A percentile compares a stretch with the other conserved stretches of the same genome.
Conservation (phyloP, 1,140 invertebrate species). For the Acromyrmex charruanus region DNA sequence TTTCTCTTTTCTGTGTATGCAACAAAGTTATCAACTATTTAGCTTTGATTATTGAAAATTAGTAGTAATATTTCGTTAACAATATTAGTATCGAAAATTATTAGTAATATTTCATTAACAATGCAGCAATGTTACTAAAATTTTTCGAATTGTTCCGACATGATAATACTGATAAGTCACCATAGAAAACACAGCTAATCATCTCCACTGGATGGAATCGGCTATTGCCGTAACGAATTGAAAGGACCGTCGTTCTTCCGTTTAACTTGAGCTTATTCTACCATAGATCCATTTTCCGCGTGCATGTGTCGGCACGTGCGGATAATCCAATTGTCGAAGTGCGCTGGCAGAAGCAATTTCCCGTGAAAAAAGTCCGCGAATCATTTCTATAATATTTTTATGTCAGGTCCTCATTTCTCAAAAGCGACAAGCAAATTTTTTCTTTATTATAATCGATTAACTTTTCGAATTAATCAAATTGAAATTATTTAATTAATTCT, state of each 20-base stretch:
- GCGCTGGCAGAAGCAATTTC: not conserved
- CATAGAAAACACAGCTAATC: not conserved
- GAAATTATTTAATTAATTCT: not conserved
- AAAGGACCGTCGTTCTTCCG: slow-evolving; percentile 20
- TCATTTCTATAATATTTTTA: not conserved
- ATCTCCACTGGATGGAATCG: slow-evolving; percentile 13
- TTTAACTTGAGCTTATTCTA: slow-evolving; percentile 37
- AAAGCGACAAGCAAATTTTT: not conserved
- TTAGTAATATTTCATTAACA: not conserved
- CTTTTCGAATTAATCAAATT: not conserved
- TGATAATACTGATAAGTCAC: slow-evolving; percentile 5
- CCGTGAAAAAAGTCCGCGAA: slow-evolving; percentile 2
- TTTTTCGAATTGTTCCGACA: not conserved
- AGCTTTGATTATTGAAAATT: not conserved
- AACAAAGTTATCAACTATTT: not conserved
- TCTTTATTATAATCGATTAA: not conserved
- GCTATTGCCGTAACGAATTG: not conserved
- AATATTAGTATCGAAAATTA: not conserved
- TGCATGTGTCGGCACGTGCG: slow-evolving; percentile 45
- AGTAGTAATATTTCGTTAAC: not conserved
- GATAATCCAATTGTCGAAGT: slow-evolving; percentile 59
- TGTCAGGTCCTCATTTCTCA: not conserved
- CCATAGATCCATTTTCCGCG: slow-evolving; percentile 36
- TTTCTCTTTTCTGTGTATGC: not conserved
- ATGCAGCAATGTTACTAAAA: slow-evolving; percentile 4